Evolutionary conservation across 1,140 invertebrate genomes (phyloP), one percentile per base, ranked within the genome.

Genomic region (Drosophila bocki): DNA sequence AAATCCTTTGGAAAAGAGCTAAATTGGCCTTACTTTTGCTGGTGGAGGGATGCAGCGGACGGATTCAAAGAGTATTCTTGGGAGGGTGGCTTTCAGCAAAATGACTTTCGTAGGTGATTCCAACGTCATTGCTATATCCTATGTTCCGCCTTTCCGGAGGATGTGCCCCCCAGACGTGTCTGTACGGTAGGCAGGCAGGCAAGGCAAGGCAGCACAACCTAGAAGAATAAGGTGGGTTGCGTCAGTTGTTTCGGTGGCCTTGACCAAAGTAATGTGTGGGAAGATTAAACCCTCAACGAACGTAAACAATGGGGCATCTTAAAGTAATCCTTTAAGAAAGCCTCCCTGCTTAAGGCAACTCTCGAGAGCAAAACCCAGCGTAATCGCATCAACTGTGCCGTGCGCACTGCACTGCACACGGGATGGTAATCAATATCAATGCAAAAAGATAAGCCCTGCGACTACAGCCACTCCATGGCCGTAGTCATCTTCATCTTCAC

Each of bases 381-480:
- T 69, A 70, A 70, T 70, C 67, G 63, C 67, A 70, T 68, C 63
- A 68, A 70, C 41, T 70, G 41, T 48, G 63, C 67, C 47, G 62
- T 70, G 67, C 47, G 15, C 61, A 42, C 19, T 35, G 65, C 65
- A 37, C 35, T 7, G 65, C 62, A 22, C 26, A 8, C 65, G 15
- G 39, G 19, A 70, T 68, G 67, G 67, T 62, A 70, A 70, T 70
- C 67, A 70, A 68, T 70, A 70, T 70, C 63, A 70, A 68, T 70
- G 67, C 48, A 37, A 33, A 37, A 33, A 56, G 67, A 70, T 70
- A 68, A 70, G 39, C 62, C 33, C 62, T 12, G n/a, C 13, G 26
- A 48, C 58, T 35, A 19, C 65, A 26, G 41, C 39, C 41, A 45
- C 35, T 58, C 50, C 57, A 68, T 26, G 57, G 45, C 32, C 22